Conservation (phyloP, 2,888 invertebrate species). For the Watsonalla cultraria region DNA sequence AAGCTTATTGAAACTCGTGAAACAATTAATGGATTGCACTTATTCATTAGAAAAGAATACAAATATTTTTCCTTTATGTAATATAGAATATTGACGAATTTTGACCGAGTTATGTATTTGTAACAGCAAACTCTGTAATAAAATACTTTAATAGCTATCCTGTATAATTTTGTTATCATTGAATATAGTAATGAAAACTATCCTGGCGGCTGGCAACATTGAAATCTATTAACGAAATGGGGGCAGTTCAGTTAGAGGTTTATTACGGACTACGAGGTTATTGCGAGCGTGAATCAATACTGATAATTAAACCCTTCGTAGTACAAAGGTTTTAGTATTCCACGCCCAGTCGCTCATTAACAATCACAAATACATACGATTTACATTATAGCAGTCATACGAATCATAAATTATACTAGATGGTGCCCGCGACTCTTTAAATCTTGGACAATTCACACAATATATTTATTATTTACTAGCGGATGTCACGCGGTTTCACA, state of each 20-base stretch:
- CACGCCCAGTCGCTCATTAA: conserved; percentile 26
- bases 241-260: conserved; percentile 32
- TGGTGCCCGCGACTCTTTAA: too few species aligned
- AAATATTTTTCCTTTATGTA: not conserved
- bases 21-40: not conserved
- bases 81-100: too few species aligned
- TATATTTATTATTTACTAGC: too few species aligned
- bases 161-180: too few species aligned
- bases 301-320: conserved; percentile 46
- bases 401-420: too few species aligned
- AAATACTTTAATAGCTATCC: too few species aligned
- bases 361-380: not conserved
- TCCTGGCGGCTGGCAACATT: conserved; percentile 7
- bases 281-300: conserved; percentile 29
- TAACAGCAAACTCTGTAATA: too few species aligned
- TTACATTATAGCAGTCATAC: too few species aligned
- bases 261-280: conserved; percentile 25
- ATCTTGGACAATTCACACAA: too few species aligned
- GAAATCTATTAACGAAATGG: conserved; percentile 31
- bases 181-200: not conserved
- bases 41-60: not conserved
- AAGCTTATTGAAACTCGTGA: not conserved
- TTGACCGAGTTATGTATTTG: too few species aligned
- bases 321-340: conserved; percentile 39
- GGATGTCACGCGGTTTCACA: too few species aligned